Conservation (phyloP, 2,888 invertebrate species). For the Coecobrya sp. region DNA sequence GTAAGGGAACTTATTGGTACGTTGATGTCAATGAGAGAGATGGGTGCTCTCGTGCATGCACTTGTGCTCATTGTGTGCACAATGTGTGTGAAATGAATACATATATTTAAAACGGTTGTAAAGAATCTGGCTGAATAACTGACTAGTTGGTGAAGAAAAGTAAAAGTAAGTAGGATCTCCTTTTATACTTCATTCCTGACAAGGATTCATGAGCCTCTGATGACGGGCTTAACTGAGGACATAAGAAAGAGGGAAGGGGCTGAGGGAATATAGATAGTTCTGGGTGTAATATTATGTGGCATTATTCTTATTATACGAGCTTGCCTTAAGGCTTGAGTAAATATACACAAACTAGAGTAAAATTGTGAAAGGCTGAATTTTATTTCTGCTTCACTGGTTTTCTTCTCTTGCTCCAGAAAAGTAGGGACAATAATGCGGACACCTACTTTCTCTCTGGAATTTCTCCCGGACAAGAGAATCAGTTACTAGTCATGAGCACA, state of each 20-base stretch:
- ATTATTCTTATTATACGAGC: conserved; percentile 11
- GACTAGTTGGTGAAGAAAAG: not conserved
- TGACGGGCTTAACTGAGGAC: conserved; percentile 25
- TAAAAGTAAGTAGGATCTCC: not conserved
- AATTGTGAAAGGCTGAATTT: conserved; percentile 44
- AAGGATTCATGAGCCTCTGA: conserved; percentile 63
- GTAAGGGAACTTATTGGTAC: not conserved
- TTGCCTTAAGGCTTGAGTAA: conserved; percentile 38
- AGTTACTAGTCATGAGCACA: not conserved
- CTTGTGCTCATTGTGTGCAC: not conserved
- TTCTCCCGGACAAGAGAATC: not conserved
- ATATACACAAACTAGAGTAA: conserved; percentile 15
- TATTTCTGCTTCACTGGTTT: not conserved
- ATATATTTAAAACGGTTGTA: not conserved
- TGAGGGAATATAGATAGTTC: not conserved
- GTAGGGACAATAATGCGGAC: not conserved
- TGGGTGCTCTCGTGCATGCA: not conserved
- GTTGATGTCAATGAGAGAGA: not conserved
- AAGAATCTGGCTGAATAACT: conserved; percentile 2
- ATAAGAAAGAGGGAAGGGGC: not conserved
- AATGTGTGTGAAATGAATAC: too few species aligned
- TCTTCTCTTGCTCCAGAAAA: not conserved
- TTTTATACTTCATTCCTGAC: conserved; percentile 63
- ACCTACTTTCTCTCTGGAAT: not conserved
- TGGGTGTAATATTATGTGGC: not conserved